Conservation (phyloP, 53 echinoderm and acorn worm species). For the Patiria pectinifera region DNA sequence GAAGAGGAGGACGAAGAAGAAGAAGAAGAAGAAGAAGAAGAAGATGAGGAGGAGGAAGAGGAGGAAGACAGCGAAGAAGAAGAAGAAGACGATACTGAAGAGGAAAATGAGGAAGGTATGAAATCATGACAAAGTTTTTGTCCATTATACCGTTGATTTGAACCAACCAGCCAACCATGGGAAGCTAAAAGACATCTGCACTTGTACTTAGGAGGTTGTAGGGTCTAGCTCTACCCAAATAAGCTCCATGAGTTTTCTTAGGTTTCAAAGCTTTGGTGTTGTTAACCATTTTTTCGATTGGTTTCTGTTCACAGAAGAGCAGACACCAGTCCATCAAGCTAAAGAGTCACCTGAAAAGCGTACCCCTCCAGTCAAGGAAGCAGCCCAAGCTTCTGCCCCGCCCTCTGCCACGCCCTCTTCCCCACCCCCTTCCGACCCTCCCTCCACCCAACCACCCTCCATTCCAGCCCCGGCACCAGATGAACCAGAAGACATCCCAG, state of each 20-base stretch:
- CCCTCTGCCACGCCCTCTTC: conserved; percentile 45
- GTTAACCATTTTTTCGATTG: neutral
- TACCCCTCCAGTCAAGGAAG: conserved; percentile 18
- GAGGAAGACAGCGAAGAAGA: conserved; percentile 29
- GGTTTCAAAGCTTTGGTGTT: neutral
- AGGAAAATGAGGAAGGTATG: conserved; percentile 48
- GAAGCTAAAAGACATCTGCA: too few species aligned
- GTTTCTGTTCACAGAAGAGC: conserved; percentile 17
- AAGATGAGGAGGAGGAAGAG: conserved; percentile 44
- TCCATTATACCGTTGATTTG: neutral
- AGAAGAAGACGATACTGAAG: conserved; percentile 41
- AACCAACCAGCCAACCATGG: neutral
- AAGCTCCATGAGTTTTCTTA: too few species aligned
- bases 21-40: conserved; percentile 54
- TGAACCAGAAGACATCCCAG: conserved; percentile 47
- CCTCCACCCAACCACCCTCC: conserved; percentile 1
- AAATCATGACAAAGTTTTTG: neutral
- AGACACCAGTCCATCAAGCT: conserved; percentile 6
- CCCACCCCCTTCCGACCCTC: conserved; percentile 1
- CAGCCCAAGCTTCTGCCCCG: conserved; percentile 58
- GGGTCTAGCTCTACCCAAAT: too few species aligned
- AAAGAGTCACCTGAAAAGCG: neutral
- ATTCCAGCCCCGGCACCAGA: conserved; percentile 1
- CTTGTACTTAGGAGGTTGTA: too few species aligned
- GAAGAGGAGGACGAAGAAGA: conserved; percentile 65